phyloP scores from a whole-genome alignment of 1,140 invertebrate genomes.

The Centruroides vittatus region DNA sequence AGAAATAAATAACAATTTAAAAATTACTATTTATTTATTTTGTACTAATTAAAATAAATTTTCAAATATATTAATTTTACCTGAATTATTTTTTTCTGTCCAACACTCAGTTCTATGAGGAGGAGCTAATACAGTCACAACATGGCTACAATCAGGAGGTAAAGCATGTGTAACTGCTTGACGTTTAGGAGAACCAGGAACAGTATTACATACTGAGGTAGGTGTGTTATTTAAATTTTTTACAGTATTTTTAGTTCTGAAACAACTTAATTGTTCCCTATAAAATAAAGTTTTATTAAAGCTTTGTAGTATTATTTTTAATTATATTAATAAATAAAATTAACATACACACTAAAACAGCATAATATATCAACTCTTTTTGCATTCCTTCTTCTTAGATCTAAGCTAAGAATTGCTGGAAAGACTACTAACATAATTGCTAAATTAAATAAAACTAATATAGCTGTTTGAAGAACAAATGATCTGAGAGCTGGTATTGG shows the following conservation, averaged over 20 bases:
- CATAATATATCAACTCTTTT: conserved; percentile 66
- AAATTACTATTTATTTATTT: no score
- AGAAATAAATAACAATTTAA: no score
- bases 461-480: conserved; percentile 78
- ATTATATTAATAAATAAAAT: not conserved
- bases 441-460: conserved; percentile 77
- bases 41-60: no score
- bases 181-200: conserved; percentile 13
- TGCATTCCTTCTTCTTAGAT: conserved; percentile 58
- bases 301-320: no score
- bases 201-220: no score
- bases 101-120: conserved; percentile 9
- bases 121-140: conserved; percentile 36
- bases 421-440: conserved; percentile 75
- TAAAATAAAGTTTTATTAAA: no score
- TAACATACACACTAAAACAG: conserved; percentile 35
- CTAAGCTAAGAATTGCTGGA: conserved; percentile 83
- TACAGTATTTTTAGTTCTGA: no score
- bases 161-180: conserved; percentile 35
- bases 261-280: no score
- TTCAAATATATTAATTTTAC: not conserved
- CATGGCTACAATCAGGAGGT: conserved; percentile 35
- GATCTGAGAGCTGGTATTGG: conserved; percentile 86
- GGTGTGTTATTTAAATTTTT: no score
- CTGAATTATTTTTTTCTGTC: conserved; percentile 1